phyloP scores from a whole-genome alignment of 2,797 vertebrate species.

The Mormyrus proboscirostris region DNA sequence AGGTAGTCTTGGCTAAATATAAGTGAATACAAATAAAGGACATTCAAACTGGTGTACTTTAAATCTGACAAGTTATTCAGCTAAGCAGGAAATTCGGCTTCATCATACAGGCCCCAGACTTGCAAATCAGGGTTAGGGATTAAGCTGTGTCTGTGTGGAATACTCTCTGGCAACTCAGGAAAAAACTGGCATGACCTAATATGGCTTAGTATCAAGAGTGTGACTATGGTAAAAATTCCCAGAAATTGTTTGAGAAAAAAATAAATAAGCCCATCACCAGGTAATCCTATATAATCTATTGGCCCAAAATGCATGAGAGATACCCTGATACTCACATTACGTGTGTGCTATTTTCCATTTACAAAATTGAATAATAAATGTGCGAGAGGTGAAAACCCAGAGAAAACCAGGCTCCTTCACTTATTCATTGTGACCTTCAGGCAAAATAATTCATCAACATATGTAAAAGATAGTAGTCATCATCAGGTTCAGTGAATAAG shows the following conservation, averaged over 20 bases:
- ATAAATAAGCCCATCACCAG: background rate
- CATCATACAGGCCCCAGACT: background rate
- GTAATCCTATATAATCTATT: background rate
- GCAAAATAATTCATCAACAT: background rate
- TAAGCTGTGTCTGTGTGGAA: background rate
- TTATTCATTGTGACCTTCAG: background rate
- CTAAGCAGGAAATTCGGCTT: background rate
- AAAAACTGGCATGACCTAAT: background rate
- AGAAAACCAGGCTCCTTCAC: background rate
- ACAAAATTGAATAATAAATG: background rate
- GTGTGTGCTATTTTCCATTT: background rate
- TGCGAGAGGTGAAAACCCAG: background rate
- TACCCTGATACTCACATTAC: background rate
- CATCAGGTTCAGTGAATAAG: background rate
- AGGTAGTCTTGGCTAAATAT: background rate
- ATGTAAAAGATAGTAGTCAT: background rate
- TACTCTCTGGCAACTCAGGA: background rate
- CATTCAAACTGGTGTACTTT: background rate
- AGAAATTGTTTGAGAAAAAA: background rate
- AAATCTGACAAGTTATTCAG: background rate
- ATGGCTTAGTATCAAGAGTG: background rate
- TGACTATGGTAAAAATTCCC: background rate
- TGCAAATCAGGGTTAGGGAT: background rate
- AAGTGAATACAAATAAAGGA: background rate
- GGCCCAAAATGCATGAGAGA: background rate